Evolutionary conservation across 2,888 invertebrate genomes (phyloP), one percentile per base, ranked within the genome.

Genomic region (Epinotia brunnichana): DNA sequence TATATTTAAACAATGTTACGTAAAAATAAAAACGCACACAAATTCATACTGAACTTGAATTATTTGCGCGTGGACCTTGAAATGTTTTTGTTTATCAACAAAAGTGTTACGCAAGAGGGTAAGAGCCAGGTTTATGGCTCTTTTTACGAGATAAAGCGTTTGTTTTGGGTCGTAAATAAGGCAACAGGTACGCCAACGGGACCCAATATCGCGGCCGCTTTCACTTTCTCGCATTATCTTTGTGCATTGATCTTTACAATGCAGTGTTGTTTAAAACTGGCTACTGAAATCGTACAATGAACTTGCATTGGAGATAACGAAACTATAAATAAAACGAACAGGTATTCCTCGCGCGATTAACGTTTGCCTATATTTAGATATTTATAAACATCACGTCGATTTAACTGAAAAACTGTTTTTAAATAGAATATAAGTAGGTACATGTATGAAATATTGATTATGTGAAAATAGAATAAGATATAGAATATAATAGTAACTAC

Each of bases 81-180:
- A 87, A 84, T 81, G 82, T 86, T 90, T 24, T 91, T 93, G 92
- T 92, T 92, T 92, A 91, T 92, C 92, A 92, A 92, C 91, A 92
- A 91, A 90, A 86, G 82, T 85, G 89, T 93, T 92, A 92, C 90
- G 92, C 93, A 92, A 92, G 80, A 85, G 84, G 82, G 84, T 86
- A 86, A 86, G 88, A 88, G 89, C 89, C 87, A 86, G 87, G 88
- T 91, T 92, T 90, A 90, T 92, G 90, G 88, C 89, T 85, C 89
- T 90, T 91, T n/a, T 90, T 90, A 87, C 82, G 90, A 92, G 92
- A 92, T 92, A 92, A 92, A 92, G 90, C 91, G 92, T 85, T 91
- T 93, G 93, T 93, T 93, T 91, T 91, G 91, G 92, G 87, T 91
- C 93, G 90, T 92, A 93, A 93, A 93, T 93, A 92, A 91, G 89